Base-by-base conservation (phyloP, 2,888 invertebrate species). In the Rhingia campestris region DNA sequence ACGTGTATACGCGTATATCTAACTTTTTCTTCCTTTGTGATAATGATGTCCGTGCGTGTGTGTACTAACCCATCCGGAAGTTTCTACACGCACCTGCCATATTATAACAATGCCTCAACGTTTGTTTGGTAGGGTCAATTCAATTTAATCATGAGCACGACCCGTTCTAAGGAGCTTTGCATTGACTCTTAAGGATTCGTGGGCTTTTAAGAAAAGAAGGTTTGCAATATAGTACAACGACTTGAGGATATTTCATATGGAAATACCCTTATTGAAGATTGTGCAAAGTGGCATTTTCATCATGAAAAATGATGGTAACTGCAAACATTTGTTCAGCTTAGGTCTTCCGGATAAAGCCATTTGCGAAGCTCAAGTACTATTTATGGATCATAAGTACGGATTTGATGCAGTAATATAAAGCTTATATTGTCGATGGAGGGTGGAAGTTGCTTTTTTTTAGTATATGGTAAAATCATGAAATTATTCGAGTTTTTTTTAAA, bases 141-240 rank as follows among this genome's bases (percentile, higher is more conserved):
- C 39, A n/a, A 35, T 41, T 41, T 47, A 43, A 49, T 53, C 72
- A 72, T 51, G 72, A 72, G 61, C 72, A 72, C 59, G 72, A 72
- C 72, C 72, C 51, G 9, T 10, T 41, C 51, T 51, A 72, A 41
- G 59, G 32, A 12, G 51, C 33, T 61, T 59, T 59, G 51, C 51
- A 72, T 72, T 72, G 59, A 6, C 58, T 22, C 32, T 30, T 39
- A 47, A 22, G 39, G 43, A 35, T 35, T 54, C 9, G 47, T n/a
- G n/a, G 3, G 45, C 35, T 35, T 45, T 35, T 9, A 10, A 33
- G 22, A 51, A 64, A 39, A 12, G 14, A 9, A 30, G 51, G n/a
- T 51, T 64, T 33, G 30, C 22, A 30, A n/a, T 10, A 12, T 10
- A 43, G 7, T 14, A 39, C 32, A 43, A 43, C 22, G 43, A 53